Evolutionary conservation across 2,888 invertebrate species (phyloP), one percentile per base, ranked within the genome.

Genomic region (Epiblema foenella): DNA sequence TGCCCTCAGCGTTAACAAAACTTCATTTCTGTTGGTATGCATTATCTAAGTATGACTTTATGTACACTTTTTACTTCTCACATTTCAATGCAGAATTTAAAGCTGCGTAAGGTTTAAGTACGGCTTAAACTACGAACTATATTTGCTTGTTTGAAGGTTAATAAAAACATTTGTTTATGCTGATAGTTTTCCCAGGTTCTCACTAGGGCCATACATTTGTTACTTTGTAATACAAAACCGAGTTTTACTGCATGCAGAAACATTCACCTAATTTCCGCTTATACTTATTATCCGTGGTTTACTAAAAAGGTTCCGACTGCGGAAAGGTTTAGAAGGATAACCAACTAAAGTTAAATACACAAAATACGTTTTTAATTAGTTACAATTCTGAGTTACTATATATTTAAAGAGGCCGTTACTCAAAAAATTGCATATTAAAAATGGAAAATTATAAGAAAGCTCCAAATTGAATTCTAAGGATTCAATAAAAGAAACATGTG

Each of bases 171-270:
- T 8, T 63, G 37, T 63, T 63, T 52, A 63, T 52, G 37, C 33
- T 29, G 15, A 52, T 63, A 52, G 63, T 52, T 63, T 51, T 63
- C 63, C 37, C 63, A 37, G 9, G 15, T 62, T 33, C 62, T 49
- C 51, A 62, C 63, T 37, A 15, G 15, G 15, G 3, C 62, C 12
- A 29, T 29, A 29, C 5, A 29, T 10, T 29, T 18, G 15, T 42
- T 46, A 57, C 29, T 51, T 62, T 18, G 52, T 51, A 63, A 51
- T 63, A 51, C 62, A 51, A 63, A 37, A 52, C 12, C 29, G 3
- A 15, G 39, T 52, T 63, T 52, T 52, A 63, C 37, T 12, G n/a
- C 52, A 18, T 51, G 49, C 33, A 20, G 7, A 20, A 37, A 52
- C 24, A 15, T 49, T 3, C 3, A 56, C 33, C 24, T 52, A 52